phyloP scores from a whole-genome alignment of 2,113 vertebrate genomes.

The Chaetura pelagica region DNA sequence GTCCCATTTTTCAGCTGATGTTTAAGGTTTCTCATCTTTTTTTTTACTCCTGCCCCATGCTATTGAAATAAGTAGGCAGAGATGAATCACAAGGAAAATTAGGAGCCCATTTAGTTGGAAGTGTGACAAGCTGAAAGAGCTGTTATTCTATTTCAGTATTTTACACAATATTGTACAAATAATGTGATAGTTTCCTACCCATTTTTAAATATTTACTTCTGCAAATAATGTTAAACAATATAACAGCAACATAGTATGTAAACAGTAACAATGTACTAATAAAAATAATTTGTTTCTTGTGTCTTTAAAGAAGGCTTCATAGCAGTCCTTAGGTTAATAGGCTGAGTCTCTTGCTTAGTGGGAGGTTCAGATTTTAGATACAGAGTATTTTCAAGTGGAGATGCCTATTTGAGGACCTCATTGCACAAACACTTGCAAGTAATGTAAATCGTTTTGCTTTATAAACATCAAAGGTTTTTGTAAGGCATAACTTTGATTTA shows the following conservation, averaged over 20 bases:
- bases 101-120: background rate
- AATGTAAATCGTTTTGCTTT: background rate
- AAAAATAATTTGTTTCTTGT: background rate
- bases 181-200: background rate
- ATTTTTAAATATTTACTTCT: slow-evolving; percentile 20
- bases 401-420: background rate
- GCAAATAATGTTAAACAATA: slow-evolving; percentile 4
- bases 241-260: background rate
- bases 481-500: background rate
- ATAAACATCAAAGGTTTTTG: background rate
- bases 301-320: background rate
- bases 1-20: background rate
- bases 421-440: background rate
- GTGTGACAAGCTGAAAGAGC: slow-evolving; percentile 15
- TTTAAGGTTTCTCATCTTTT: background rate
- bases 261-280: background rate
- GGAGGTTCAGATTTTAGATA: background rate
- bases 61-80: slow-evolving; percentile 36
- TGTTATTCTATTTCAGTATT: slow-evolving; percentile 19
- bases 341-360: background rate
- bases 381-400: background rate
- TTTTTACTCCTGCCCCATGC: background rate
- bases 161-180: background rate
- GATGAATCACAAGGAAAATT: slow-evolving; percentile 40
- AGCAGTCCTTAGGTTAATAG: background rate